Base-by-base conservation (phyloP, 2,797 vertebrate species). In the Ceryle rudis region DNA sequence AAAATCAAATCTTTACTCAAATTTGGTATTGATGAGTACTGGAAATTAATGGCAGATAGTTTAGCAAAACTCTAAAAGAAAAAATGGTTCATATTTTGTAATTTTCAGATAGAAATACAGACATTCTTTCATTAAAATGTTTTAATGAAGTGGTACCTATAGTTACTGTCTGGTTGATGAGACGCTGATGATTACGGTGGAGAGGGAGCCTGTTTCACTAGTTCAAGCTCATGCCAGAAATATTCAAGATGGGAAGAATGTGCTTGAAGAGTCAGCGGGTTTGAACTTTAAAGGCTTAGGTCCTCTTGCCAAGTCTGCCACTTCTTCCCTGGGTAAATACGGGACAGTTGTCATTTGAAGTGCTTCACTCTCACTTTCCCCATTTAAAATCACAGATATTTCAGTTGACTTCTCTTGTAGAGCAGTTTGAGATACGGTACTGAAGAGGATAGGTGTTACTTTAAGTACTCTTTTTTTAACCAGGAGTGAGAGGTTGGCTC, bases 281-380 rank as follows among this genome's bases (percentile, higher is more conserved):
- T 95, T 93, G 79, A 81, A 66, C 89, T 92, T 65, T 11, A 67
- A 89, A 88, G 69, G 51, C 58, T 71, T 65, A 49, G 33, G 87
- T 81, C 95, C 57, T 91, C 85, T 74, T 95, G 88, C 87, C 89
- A 96, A 91, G 79, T 95, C 91, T 93, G 65, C 79, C 94, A 91
- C 94, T 90, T 95, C 70, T 92, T 88, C 47, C 61, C 29, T 61
- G 31, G 0, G 2, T 93, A 81, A 86, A 83, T 93, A 66, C 6
- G 20, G 83, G 87, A 35, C 2, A 1, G 69, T 87, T 95, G 60
- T 90, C 54, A 62, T 74, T 61, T 88, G 39, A 86, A 95, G 87
- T 78, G 81, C 79, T 91, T 94, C 23, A 23, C 52, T 75, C 84
- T 91, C 10, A 1, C 83, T 87, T 54, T 58, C 72, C 57, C 49